Percentiles rank a stretch among this genome's conserved stretches.
Evolutionary conservation across 2,797 vertebrate genomes (phyloP).

Genomic region (Pachyuromys duprasi): DNA sequence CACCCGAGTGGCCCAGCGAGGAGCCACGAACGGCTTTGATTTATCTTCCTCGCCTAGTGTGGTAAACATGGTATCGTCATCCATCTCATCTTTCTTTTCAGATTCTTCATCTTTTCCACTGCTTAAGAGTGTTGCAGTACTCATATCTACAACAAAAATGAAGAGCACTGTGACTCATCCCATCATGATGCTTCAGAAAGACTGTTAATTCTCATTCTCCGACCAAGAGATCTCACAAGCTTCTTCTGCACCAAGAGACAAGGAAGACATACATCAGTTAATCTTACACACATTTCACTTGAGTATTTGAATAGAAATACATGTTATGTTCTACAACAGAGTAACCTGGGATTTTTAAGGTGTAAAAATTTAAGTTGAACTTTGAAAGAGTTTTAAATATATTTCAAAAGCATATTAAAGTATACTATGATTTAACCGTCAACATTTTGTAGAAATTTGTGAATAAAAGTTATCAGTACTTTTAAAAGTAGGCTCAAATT

Average conservation of each 20-base stretch:
- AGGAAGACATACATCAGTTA: not conserved
- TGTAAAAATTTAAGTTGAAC: constrained; percentile 31
- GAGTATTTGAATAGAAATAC: not conserved
- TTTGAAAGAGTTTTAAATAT: constrained; percentile 49
- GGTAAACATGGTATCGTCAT: constrained; percentile 99
- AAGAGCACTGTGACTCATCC: not conserved
- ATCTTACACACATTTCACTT: not conserved
- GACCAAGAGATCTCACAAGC: not conserved
- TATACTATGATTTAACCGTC: constrained; percentile 30
- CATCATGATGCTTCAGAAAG: not conserved
- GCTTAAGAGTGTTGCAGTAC: constrained; percentile 90
- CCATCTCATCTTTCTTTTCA: constrained; percentile 99
- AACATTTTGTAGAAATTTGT: not conserved
- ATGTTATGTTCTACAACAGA: not conserved
- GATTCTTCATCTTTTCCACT: constrained; percentile 95
- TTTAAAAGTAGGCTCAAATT: constrained; percentile 54
- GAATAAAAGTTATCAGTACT: constrained; percentile 24
- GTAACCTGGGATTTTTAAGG: constrained; percentile 29
- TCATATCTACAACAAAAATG: constrained; percentile 90
- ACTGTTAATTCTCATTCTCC: not conserved
- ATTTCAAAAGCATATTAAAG: constrained; percentile 2
- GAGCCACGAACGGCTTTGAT: constrained; percentile 96
- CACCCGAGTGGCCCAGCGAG: constrained; percentile 98
- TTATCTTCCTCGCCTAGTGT: constrained; percentile 97
- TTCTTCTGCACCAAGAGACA: not conserved